Conservation (phyloP, 2,113 vertebrate species). For the Aldabrachelys gigantea region DNA sequence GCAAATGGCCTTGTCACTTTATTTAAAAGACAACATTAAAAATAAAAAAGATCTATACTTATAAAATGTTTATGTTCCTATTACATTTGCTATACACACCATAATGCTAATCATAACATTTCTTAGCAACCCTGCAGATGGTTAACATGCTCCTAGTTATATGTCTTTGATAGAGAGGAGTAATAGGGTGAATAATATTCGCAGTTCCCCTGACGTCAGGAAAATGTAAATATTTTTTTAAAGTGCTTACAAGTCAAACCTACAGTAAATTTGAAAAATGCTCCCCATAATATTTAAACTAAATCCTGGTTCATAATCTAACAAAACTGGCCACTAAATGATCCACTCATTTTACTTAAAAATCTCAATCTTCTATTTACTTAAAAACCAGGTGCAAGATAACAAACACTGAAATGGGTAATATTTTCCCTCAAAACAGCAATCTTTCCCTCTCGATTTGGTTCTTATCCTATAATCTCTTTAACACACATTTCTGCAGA, state of each 20-base stretch:
- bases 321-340: constrained; percentile 63
- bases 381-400: constrained; percentile 48
- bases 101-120: constrained; percentile 64
- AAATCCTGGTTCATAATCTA: constrained; percentile 72
- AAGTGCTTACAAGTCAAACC: constrained; percentile 77
- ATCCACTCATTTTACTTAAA: constrained; percentile 70
- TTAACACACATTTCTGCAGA: not conserved
- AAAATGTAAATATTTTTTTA: constrained; percentile 77
- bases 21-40: constrained; percentile 28
- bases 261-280: constrained; percentile 78
- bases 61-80: constrained; percentile 67
- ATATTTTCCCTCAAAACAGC: constrained; percentile 38
- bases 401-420: constrained; percentile 46
- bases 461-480: constrained; percentile 1
- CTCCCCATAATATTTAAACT: constrained; percentile 70
- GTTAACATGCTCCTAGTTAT: not conserved
- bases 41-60: constrained; percentile 44
- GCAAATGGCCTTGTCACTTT: constrained; percentile 17
- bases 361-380: constrained; percentile 59
- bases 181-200: constrained; percentile 55
- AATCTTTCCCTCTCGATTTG: not conserved
- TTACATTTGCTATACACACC: constrained; percentile 56
- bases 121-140: constrained; percentile 19
- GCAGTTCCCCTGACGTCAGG: constrained; percentile 58
- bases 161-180: not conserved